Evolutionary conservation across 2,113 vertebrate species (phyloP).

Genomic region (Perognathus longimembris): DNA sequence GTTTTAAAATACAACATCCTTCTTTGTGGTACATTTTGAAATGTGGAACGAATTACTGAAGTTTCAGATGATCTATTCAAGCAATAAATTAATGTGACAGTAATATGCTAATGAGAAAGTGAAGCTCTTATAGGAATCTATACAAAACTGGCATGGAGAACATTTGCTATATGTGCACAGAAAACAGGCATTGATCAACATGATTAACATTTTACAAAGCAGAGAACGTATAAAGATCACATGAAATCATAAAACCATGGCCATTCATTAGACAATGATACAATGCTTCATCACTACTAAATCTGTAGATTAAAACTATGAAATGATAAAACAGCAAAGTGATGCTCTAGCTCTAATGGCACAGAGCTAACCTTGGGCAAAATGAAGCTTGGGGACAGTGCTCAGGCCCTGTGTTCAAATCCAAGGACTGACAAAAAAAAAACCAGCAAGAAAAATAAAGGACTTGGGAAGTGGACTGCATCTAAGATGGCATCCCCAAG

Average conservation of each 20-base stretch:
- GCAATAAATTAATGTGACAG: slow-evolving; percentile 49
- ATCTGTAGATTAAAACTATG: background rate
- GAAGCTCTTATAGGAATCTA: background rate
- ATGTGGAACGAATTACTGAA: slow-evolving; percentile 46
- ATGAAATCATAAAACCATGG: background rate
- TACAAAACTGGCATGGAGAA: background rate
- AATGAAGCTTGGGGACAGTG: too few relatives aligned
- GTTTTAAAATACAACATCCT: slow-evolving; percentile 54
- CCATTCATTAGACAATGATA: background rate
- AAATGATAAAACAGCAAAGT: background rate
- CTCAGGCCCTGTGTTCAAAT: too few relatives aligned
- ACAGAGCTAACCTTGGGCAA: too few relatives aligned
- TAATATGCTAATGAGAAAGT: slow-evolving; percentile 56
- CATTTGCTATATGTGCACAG: background rate
- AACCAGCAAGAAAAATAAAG: background rate
- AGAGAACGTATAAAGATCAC: background rate
- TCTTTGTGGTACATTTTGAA: slow-evolving; percentile 31
- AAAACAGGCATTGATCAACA: background rate
- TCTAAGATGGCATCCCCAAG: background rate
- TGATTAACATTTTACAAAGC: background rate
- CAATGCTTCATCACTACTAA: background rate
- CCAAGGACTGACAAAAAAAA: too few relatives aligned
- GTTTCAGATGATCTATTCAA: slow-evolving; percentile 51
- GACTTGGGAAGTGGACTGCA: background rate
- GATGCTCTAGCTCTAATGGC: too few relatives aligned